These are phyloP conservation scores for Drosophila ezoana DNA, from an alignment of 2,888 invertebrate genomes.

Conservation along the genomic window DNA sequence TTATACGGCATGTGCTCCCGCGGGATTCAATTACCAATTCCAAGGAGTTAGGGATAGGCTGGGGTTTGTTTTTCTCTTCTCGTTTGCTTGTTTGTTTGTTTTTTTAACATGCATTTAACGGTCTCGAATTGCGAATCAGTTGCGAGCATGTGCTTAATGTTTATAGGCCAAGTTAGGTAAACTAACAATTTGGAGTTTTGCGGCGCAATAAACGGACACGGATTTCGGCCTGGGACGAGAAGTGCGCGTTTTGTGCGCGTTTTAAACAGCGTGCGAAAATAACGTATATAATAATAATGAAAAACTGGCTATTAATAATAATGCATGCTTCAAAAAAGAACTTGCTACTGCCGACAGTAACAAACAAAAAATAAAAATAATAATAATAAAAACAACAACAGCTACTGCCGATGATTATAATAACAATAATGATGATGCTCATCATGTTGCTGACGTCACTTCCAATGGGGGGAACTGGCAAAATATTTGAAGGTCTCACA, in stretches of 20 bases:
- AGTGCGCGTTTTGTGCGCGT: constrained; percentile 1
- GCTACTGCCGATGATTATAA: constrained; percentile 4
- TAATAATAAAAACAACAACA: not conserved
- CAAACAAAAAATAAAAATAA: constrained; percentile 14
- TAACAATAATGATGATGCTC: constrained; percentile 9
- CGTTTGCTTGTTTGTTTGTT: not conserved
- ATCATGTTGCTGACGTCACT: constrained; percentile 44
- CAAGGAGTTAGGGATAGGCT: not conserved
- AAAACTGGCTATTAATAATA: constrained; percentile 43
- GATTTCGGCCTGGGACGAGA: not conserved
- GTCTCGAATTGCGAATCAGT: not conserved
- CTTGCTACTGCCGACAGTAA: constrained; percentile 28
- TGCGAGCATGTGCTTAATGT: not conserved
- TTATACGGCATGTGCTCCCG: constrained; percentile 9
- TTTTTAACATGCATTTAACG: constrained; percentile 4
- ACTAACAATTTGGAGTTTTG: not conserved
- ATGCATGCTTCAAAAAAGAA: constrained; percentile 30
- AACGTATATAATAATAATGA: constrained; percentile 19
- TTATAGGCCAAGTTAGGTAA: constrained; percentile 3
- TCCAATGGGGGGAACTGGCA: not conserved
- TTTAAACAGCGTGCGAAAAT: constrained; percentile 35
- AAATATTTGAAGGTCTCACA: not conserved
- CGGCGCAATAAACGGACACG: constrained; percentile 22
- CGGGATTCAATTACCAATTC: not conserved
- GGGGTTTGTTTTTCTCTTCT: not conserved